Base-by-base conservation (phyloP, 2,797 vertebrate genomes). In the Coracias cyanogaster region DNA sequence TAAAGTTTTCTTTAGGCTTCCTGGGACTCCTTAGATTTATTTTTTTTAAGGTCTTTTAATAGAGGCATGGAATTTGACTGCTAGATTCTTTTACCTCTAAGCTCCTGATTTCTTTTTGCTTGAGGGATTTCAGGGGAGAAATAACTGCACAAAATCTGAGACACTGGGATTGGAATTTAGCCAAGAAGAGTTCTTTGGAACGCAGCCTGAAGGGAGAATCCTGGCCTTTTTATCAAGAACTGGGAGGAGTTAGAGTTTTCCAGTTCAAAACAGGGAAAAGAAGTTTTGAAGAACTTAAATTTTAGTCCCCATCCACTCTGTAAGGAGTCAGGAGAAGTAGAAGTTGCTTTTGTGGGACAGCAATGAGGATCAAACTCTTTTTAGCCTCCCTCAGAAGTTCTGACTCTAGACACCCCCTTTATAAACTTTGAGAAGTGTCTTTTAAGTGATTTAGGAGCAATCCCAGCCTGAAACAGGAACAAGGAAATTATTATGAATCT, bases 111-210 rank as follows among this genome's bases (percentile, higher is more conserved):
- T 76, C 12, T 67, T 86, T 89, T 85, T 76, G 8, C 82, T 64
- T 33, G 82, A 41, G 74, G 71, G 67, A 54, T 85, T 94, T 95
- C 74, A 89, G 46, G 31, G 79, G 84, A 92, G 65, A 66, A 77
- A 61, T n/a, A 37, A 37, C 19, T 52, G 31, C 17, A 41, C 17
- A 22, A n/a, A 87, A 46, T 73, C 78, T 82, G 74, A 74, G 73
- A 58, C 67, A 41, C 31, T 74, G 66, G 41, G 31, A 29, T 48
- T 66, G 52, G 61, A 58, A 19, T 64, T 52, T 31, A 2, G 74
- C 35, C 26, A 29, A 6, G 31, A 8, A 31, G 29, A 62, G 7
- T 77, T 84, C 70, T 13, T 37, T 82, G 71, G 73, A 73, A 51
- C 37, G 17, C 41, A 64, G 28, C 37, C 79, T 64, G 25, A 69